phyloP scores from a whole-genome alignment of 2,797 vertebrate species.

The Nasua narica region DNA sequence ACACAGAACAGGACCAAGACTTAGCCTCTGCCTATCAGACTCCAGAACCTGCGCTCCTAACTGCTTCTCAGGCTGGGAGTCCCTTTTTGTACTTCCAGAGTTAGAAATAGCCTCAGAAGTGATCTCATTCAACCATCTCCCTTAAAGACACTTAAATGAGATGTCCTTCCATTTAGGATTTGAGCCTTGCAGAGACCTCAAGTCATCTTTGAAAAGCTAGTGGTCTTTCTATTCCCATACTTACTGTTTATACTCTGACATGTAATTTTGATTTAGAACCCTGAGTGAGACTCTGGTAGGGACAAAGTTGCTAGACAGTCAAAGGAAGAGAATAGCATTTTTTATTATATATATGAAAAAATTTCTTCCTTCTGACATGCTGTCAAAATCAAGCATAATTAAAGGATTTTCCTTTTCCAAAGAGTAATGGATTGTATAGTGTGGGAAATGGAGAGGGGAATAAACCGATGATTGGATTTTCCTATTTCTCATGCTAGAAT shows the following conservation, averaged over 20 bases:
- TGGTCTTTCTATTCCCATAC: background rate
- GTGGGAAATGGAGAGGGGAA: background rate
- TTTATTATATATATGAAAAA: background rate
- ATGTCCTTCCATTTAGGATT: background rate
- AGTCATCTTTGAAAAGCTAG: background rate
- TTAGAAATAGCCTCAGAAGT: background rate
- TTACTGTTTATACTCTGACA: background rate
- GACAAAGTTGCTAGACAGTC: background rate
- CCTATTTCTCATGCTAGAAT: background rate
- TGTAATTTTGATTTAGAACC: slow-evolving; percentile 1
- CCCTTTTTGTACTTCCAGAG: background rate
- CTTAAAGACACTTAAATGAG: background rate
- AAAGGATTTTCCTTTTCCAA: background rate
- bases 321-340: background rate
- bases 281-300: background rate
- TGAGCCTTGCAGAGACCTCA: background rate
- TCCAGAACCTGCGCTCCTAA: background rate
- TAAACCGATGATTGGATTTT: background rate
- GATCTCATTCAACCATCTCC: background rate
- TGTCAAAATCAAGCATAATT: slow-evolving; percentile 37
- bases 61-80: background rate
- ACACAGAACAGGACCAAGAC: background rate
- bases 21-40: background rate
- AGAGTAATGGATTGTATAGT: background rate
- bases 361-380: background rate